Conservation (phyloP, 2,888 invertebrate genomes). For the Scaptodrosophila latifasciaeformis region DNA sequence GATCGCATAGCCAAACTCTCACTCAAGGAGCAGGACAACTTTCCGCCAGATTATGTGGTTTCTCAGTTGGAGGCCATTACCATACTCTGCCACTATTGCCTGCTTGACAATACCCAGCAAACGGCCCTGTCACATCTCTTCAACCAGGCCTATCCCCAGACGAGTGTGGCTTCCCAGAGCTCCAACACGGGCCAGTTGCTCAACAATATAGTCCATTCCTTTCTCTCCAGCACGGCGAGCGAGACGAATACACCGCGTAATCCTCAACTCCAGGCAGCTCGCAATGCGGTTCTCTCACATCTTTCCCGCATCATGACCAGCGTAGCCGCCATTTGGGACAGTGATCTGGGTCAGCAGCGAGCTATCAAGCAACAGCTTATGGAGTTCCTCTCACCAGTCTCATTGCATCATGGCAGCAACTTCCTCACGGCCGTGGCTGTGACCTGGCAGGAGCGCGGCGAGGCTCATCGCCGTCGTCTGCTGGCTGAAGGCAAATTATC, state of each 20-base stretch:
- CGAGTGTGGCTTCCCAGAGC: conserved; percentile 77
- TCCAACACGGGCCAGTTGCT: conserved; percentile 84
- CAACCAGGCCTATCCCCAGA: conserved; percentile 77
- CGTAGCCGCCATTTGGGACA: conserved; percentile 87
- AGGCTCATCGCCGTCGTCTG: conserved; percentile 74
- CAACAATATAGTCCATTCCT: conserved; percentile 87
- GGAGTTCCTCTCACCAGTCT: conserved; percentile 89
- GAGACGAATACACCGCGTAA: conserved; percentile 68
- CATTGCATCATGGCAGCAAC: conserved; percentile 86
- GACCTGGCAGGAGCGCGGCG: conserved; percentile 87
- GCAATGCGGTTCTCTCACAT: conserved; percentile 85
- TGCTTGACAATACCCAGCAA: conserved; percentile 80
- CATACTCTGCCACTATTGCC: conserved; percentile 86
- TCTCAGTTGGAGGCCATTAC: conserved; percentile 87
- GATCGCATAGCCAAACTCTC: conserved; percentile 78
- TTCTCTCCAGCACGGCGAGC: conserved; percentile 78
- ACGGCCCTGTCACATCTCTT: conserved; percentile 77
- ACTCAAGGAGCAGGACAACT: conserved; percentile 67
- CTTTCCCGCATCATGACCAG: conserved; percentile 88
- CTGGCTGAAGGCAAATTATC: conserved; percentile 69
- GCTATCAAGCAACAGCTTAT: conserved; percentile 84
- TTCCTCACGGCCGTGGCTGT: conserved; percentile 89
- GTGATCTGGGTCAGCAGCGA: conserved; percentile 77
- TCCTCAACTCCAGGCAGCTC: conserved; percentile 77
- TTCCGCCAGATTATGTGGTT: conserved; percentile 85